Percentiles rank a stretch among this genome's conserved stretches.
Conservation (phyloP, 2,888 invertebrate species). For the Chydorus sphaericus region DNA sequence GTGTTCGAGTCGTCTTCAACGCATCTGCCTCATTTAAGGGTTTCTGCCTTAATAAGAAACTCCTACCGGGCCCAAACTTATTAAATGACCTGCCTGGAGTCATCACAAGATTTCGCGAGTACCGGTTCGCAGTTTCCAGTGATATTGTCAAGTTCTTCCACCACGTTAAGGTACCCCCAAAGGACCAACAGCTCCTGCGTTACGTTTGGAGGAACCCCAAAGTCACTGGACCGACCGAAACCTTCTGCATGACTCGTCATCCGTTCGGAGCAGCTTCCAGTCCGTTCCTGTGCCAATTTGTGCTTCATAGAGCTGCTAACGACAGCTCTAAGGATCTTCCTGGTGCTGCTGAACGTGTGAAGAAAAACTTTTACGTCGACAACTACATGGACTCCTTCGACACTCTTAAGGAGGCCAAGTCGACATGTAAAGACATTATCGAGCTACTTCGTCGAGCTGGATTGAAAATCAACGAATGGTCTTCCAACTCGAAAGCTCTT, state of each 20-base stretch:
- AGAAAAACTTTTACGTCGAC: slow-evolving; percentile 2
- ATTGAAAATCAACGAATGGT: not conserved
- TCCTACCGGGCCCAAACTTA: not conserved
- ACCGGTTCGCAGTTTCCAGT: not conserved
- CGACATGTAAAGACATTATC: not conserved
- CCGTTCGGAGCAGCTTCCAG: not conserved
- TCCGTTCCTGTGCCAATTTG: not conserved
- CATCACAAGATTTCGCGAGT: not conserved
- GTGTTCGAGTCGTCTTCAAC: not conserved
- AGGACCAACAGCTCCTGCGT: not conserved
- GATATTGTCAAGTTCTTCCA: not conserved
- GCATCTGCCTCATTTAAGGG: not conserved
- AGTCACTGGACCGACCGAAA: not conserved
- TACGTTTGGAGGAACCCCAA: slow-evolving; percentile 3
- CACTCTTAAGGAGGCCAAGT: not conserved
- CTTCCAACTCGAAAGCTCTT: not conserved
- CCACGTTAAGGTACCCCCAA: not conserved
- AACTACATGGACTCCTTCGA: not conserved
- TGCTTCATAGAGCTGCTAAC: slow-evolving; percentile 1
- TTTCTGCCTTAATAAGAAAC: not conserved
- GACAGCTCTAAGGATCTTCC: slow-evolving; percentile 1
- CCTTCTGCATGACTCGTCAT: not conserved
- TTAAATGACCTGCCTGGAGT: not conserved
- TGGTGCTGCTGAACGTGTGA: not conserved
- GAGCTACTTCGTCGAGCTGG: not conserved